phyloP scores from a whole-genome alignment of 35 echinoderm and acorn worm genomes.

The Chiridota heheva region DNA sequence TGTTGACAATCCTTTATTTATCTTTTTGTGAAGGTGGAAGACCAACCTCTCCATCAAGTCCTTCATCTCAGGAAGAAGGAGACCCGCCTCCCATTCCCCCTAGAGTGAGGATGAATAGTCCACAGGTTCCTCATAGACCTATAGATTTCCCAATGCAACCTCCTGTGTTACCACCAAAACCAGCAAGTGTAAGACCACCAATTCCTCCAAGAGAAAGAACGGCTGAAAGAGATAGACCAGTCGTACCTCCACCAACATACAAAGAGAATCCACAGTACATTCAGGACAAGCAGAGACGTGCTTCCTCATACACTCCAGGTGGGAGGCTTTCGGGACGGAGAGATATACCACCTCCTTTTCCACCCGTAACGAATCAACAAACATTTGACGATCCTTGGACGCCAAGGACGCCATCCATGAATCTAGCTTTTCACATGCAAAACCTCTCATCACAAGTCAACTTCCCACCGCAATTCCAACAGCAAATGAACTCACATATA shows the following conservation, averaged over 20 bases:
- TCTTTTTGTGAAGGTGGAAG: background rate
- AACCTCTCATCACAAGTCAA: background rate
- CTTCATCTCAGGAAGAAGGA: constrained; percentile 34
- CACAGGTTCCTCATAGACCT: background rate
- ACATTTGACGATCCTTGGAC: constrained; percentile 24
- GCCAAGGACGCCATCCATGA: constrained; percentile 47
- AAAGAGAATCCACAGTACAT: constrained; percentile 45
- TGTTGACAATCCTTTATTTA: background rate
- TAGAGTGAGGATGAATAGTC: constrained; percentile 43
- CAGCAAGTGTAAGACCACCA: constrained; percentile 47
- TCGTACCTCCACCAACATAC: constrained; percentile 72
- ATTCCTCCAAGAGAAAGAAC: constrained; percentile 61
- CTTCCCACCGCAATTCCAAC: background rate
- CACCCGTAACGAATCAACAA: constrained; percentile 1
- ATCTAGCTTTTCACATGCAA: constrained; percentile 41
- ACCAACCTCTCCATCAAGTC: constrained; percentile 37
- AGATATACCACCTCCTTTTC: constrained; percentile 41
- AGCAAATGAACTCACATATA: background rate
- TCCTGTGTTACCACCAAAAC: constrained; percentile 72
- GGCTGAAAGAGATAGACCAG: constrained; percentile 36
- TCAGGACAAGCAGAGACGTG: constrained; percentile 7
- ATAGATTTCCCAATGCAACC: constrained; percentile 25
- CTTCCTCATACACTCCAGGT: too few species aligned
- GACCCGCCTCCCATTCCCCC: constrained; percentile 60
- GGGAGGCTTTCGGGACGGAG: background rate